Conservation (phyloP, 1,140 invertebrate genomes). For the Camponotus pennsylvanicus region DNA sequence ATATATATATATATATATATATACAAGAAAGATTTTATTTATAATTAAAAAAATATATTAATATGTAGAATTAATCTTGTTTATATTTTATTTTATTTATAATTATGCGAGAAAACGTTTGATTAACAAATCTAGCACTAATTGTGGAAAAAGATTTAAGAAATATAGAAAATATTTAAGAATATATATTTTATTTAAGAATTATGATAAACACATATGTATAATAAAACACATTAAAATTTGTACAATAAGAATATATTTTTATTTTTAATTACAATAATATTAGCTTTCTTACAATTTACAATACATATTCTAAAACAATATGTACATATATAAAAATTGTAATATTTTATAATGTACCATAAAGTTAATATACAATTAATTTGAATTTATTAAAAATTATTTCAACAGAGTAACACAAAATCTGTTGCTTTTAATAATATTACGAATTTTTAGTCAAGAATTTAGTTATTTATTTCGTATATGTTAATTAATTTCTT, state of each 20-base stretch:
- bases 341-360: background rate
- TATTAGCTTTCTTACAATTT: slow-evolving; percentile 23
- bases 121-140: background rate
- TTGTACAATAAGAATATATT: background rate
- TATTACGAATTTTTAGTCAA: too few relatives aligned
- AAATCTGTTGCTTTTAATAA: background rate
- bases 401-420: background rate
- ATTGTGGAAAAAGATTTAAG: background rate
- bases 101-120: background rate
- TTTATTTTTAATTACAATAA: background rate
- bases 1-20: too few relatives aligned
- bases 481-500: background rate
- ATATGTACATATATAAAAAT: background rate
- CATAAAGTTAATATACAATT: background rate
- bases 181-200: background rate
- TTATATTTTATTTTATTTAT: slow-evolving; percentile 26
- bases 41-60: slow-evolving; percentile 2
- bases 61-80: background rate
- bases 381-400: slow-evolving; percentile 10
- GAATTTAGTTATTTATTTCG: background rate
- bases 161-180: background rate
- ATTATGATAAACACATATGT: background rate
- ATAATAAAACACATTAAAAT: background rate
- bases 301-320: background rate
- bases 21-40: background rate